Evolutionary conservation across 2,113 vertebrate genomes (phyloP), one percentile per base, ranked within the genome.

Genomic region (Lasiurus cinereus): DNA sequence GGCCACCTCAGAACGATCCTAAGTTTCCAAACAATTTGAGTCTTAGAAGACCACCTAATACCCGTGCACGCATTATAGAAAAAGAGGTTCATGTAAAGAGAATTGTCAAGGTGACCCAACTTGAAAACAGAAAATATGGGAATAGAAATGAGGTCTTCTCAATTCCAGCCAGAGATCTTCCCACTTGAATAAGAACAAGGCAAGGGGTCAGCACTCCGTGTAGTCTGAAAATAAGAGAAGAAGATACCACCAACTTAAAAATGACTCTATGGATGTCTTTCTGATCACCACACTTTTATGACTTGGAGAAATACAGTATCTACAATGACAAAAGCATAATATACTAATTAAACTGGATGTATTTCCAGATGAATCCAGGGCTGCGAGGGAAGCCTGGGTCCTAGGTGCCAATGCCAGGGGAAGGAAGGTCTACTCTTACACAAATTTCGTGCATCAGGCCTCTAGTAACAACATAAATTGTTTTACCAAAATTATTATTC

Each of bases 401-500:
- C 3, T 11, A 11, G 59, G 10, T 62, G 59, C 59, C 59, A 27
- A 10, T 27, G 24, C 22, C 1, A 1, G 59, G 56, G 24, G 10
- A 62, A 62, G 59, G 1, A 62, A 62, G 59, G 59, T 19, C 24
- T 59, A 59, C 22, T 27, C 56, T 59, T 59, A 1, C 56, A 59
- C 56, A 24, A 59, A 59, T 59, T 59, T 62, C 24, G 10, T 62
- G 59, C 59, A 62, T 62, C 24, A 1, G 59, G 22, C 59, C 59
- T 62, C 24, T 62, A 62, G 52, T 33, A 62, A 85, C 92, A 50
- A 52, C 43, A 85, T 24, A 69, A 90, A 93, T 15, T 16, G 78
- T 36, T 66, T 64, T 54, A 66, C 29, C 29, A 83, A 67, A 31
- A 50, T 18, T 48, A 10, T 18, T n/a, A 62, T 74, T 69, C 36